These are phyloP conservation scores for Halcyon senegalensis DNA, from an alignment of 2,113 vertebrate species.

Conservation along the genomic window DNA sequence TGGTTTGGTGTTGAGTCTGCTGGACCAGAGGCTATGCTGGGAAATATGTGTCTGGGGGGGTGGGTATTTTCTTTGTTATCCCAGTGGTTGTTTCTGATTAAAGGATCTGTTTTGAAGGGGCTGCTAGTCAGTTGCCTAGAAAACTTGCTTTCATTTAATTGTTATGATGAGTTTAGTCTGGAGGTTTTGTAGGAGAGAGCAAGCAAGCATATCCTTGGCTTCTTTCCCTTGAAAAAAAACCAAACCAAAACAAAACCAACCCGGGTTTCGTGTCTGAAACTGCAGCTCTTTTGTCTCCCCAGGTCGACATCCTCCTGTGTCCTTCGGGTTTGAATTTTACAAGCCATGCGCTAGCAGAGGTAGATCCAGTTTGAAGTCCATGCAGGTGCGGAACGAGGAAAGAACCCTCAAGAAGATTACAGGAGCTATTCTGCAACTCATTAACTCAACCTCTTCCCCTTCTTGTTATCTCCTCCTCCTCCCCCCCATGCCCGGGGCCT, in stretches of 20 bases:
- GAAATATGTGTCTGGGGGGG: neutral
- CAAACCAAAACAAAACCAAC: neutral
- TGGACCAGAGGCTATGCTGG: slow-evolving; percentile 15
- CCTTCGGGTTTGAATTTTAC: slow-evolving; percentile 62
- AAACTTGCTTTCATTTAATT: slow-evolving; percentile 63
- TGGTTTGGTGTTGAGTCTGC: slow-evolving; percentile 12
- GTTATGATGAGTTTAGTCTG: slow-evolving; percentile 65
- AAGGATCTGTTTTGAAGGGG: slow-evolving; percentile 40
- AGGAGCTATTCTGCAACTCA: slow-evolving; percentile 68
- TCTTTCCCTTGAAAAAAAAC: neutral
- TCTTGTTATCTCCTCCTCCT: slow-evolving; percentile 40
- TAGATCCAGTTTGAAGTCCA: slow-evolving; percentile 66
- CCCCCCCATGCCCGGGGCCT: neutral
- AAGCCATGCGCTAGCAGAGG: slow-evolving; percentile 30
- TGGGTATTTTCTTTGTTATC: slow-evolving; percentile 38
- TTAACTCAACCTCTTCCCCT: slow-evolving; percentile 68
- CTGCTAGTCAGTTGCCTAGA: slow-evolving; percentile 50
- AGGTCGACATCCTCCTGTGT: slow-evolving; percentile 49
- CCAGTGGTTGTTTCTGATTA: slow-evolving; percentile 42
- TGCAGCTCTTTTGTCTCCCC: slow-evolving; percentile 66
- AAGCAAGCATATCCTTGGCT: slow-evolving; percentile 32
- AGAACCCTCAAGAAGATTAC: slow-evolving; percentile 68
- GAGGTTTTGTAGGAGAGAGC: slow-evolving; percentile 50
- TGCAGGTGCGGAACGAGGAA: slow-evolving; percentile 70
- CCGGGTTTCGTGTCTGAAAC: slow-evolving; percentile 42